These are phyloP conservation scores for Scalopus aquaticus DNA, from an alignment of 2,113 vertebrate species.

Conservation along the genomic window DNA sequence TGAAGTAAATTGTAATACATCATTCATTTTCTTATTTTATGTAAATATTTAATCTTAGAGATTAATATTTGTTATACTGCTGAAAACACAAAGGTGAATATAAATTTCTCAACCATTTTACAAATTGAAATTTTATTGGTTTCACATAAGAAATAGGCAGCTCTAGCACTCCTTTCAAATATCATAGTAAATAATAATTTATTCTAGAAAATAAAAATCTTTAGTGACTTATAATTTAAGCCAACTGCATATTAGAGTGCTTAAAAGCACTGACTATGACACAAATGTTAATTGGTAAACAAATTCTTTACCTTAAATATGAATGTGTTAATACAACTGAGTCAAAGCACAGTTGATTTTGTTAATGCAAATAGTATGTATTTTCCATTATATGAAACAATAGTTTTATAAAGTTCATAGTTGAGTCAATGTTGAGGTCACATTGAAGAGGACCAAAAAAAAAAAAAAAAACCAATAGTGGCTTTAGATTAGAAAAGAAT, in stretches of 20 bases:
- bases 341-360: not conserved
- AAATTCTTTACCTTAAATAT: conserved; percentile 24
- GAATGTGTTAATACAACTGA: conserved; percentile 31
- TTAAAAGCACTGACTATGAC: not conserved
- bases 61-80: not conserved
- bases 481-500: conserved; percentile 18
- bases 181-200: not conserved
- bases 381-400: conserved; percentile 56
- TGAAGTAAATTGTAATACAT: not conserved
- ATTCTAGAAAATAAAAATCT: conserved; percentile 56
- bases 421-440: conserved; percentile 30
- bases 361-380: conserved; percentile 41
- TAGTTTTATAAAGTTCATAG: conserved; percentile 41
- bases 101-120: conserved; percentile 46
- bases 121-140: conserved; percentile 30
- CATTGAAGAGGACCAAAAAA: not conserved
- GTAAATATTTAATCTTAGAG: not conserved
- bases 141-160: not conserved
- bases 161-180: conserved; percentile 40
- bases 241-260: not conserved
- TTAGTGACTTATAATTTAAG: conserved; percentile 18
- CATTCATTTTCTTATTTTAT: not conserved
- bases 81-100: conserved; percentile 34
- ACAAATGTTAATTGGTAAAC: conserved; percentile 51
- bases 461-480: conserved; percentile 27